A percentile compares a stretch with the other conserved stretches of the same genome.
Evolutionary conservation across 2,888 invertebrate species (phyloP).

Genomic region (Camponotus fellah): DNA sequence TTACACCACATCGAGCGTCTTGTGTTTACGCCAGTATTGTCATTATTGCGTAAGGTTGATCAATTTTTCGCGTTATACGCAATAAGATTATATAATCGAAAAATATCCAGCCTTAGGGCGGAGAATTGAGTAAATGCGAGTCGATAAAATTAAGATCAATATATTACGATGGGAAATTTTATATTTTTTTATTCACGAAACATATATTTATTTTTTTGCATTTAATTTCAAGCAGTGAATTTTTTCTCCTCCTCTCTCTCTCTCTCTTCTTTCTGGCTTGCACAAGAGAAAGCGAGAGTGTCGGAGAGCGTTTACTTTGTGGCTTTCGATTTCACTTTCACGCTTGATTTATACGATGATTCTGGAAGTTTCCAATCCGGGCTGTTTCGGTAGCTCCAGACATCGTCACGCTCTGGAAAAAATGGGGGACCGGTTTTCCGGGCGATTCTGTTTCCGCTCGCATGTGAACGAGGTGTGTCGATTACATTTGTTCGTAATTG

Average conservation of each 20-base stretch:
- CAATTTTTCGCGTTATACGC: slow-evolving; percentile 19
- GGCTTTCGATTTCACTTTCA: slow-evolving; percentile 74
- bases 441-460: slow-evolving; percentile 3
- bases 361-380: slow-evolving; percentile 62
- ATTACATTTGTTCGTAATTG: background rate
- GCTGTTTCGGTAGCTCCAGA: slow-evolving; percentile 29
- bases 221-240: slow-evolving; percentile 37
- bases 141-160: background rate
- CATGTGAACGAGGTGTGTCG: background rate
- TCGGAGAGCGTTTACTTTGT: slow-evolving; percentile 39
- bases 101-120: background rate
- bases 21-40: slow-evolving; percentile 37
- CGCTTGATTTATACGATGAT: slow-evolving; percentile 67
- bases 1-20: slow-evolving; percentile 21
- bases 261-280: slow-evolving; percentile 10
- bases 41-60: slow-evolving; percentile 28
- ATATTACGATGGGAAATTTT: background rate
- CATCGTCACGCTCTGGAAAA: slow-evolving; percentile 28
- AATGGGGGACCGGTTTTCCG: slow-evolving; percentile 15
- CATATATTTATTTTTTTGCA: background rate
- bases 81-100: slow-evolving; percentile 37
- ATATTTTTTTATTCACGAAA: background rate
- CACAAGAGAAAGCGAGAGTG: slow-evolving; percentile 73
- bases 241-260: background rate
- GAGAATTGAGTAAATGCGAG: background rate